Conservation (phyloP, 2,888 invertebrate genomes). For the Drosophila kokeensis region DNA sequence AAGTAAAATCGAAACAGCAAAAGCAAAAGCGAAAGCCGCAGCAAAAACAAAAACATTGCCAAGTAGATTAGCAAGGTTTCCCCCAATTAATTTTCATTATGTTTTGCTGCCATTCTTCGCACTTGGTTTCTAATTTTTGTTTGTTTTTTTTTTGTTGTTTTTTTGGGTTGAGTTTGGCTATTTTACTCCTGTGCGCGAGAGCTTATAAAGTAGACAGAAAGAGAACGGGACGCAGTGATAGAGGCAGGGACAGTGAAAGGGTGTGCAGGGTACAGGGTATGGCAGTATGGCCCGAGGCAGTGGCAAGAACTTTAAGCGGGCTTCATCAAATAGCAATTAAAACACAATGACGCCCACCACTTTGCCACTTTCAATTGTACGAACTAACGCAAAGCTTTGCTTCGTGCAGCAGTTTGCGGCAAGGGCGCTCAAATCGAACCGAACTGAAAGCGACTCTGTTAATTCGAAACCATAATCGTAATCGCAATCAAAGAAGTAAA, state of each 20-base stretch:
- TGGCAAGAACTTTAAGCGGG: constrained; percentile 22
- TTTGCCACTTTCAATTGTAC: background rate
- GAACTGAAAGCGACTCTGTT: background rate
- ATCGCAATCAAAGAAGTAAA: background rate
- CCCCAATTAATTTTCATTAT: constrained; percentile 69
- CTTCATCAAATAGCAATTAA: constrained; percentile 68
- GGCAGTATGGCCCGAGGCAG: constrained; percentile 1
- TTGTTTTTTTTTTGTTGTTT: background rate
- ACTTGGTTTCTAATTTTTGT: background rate
- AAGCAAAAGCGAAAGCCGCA: no score
- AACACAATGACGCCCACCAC: constrained; percentile 34
- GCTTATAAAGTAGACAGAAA: constrained; percentile 5
- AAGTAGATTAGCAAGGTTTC: constrained; percentile 42
- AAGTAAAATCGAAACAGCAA: background rate
- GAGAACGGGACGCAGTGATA: background rate
- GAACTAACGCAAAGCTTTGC: constrained; percentile 13
- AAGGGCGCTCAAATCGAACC: constrained; percentile 8
- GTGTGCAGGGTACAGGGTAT: no score
- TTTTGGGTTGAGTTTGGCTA: background rate
- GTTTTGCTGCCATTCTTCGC: constrained; percentile 34
- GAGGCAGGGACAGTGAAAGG: background rate
- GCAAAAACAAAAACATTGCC: constrained; percentile 9
- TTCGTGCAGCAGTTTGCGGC: constrained; percentile 24
- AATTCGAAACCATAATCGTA: background rate
- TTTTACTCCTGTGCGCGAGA: constrained; percentile 5